Evolutionary conservation across 1,140 invertebrate genomes (phyloP), one percentile per base, ranked within the genome.

Genomic region (Pseudomyrmex sp.): DNA sequence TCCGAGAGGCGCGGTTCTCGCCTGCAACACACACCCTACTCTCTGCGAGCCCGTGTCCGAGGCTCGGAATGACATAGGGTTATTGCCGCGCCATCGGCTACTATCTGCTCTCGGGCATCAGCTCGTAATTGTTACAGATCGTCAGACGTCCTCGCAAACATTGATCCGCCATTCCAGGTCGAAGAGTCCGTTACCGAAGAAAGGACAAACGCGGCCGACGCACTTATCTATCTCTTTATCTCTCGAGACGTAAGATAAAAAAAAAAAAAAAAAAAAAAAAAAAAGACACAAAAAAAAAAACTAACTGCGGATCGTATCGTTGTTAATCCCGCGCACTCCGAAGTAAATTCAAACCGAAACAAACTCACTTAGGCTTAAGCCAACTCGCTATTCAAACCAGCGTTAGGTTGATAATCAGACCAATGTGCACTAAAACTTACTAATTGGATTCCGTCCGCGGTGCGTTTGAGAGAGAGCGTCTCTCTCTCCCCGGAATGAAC

Each of bases 41-140:
- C 86, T 82, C 54, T 72, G 65, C 87, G 77, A 87, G 80, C 83
- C 54, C 72, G 58, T 86, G 77, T 82, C 82, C 46, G 74, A 83
- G 85, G 65, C 68, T 68, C 77, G 20, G 73, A 73, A 90, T 90
- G 89, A 90, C 90, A 79, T 85, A 90, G 90, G 89, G 89, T 90
- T 91, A 91, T 89, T 85, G 89, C 89, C 73, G 54, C 65, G 74
- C 75, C 84, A 84, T 80, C 56, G 62, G 73, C 72, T 70, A 79
- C 76, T 82, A 83, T 88, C 87, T 79, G 82, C 65, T 84, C 56
- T 83, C 68, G 58, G 72, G 68, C 84, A 85, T 86, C 86, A 62
- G 76, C 65, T 83, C 77, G 80, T 90, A 90, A 90, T 90, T 91
- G 90, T 90, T 90, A 90, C 89, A 90, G 90, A 91, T 91, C 85